Evolutionary conservation across 2,797 vertebrate genomes (phyloP).

Genomic region (Synaphobranchus kaupii): DNA sequence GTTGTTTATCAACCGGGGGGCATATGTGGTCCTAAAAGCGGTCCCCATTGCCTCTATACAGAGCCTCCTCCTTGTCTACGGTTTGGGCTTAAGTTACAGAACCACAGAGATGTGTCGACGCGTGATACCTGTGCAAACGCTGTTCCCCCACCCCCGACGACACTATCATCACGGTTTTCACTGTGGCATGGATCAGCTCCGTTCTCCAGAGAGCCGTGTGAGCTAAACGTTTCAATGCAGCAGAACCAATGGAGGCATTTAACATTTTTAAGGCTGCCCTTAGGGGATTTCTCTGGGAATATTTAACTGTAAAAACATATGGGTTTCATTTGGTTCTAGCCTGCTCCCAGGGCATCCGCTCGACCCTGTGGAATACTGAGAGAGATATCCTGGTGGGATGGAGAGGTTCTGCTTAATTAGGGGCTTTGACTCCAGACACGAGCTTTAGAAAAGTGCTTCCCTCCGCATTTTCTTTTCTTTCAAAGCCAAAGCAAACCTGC

Average conservation of each 20-base stretch:
- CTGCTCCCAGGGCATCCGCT: neutral
- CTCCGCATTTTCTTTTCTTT: constrained; percentile 10
- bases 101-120: neutral
- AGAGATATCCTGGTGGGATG: neutral
- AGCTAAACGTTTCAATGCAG: neutral
- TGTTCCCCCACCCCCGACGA: neutral
- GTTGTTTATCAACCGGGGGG: neutral
- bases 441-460: neutral
- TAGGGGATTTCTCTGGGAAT: neutral
- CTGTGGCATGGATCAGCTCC: neutral
- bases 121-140: neutral
- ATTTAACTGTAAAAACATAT: neutral
- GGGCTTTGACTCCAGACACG: neutral
- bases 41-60: neutral
- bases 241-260: neutral
- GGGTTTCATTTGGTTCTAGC: neutral
- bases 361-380: neutral
- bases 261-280: neutral
- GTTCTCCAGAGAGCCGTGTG: neutral
- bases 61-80: neutral
- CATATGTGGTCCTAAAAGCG: neutral
- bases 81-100: neutral
- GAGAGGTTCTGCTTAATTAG: neutral
- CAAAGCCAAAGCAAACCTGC: constrained; percentile 5
- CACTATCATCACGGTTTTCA: neutral